These are phyloP conservation scores for Isurus oxyrinchus DNA, from an alignment of 2,113 vertebrate species.

Conservation along the genomic window DNA sequence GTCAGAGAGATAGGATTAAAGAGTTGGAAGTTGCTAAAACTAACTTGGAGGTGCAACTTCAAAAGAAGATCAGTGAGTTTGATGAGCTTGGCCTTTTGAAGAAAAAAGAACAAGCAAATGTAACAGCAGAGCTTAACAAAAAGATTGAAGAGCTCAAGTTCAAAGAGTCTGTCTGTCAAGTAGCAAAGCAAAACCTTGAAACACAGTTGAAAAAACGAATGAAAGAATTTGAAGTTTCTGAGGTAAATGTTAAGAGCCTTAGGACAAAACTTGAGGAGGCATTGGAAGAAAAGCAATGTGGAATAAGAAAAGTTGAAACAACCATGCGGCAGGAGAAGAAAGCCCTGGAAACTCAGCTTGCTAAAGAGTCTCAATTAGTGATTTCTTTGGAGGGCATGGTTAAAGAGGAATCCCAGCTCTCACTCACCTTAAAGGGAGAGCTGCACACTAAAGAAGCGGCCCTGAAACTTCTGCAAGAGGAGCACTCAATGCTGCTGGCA, in stretches of 20 bases:
- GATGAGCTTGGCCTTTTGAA: constrained; percentile 25
- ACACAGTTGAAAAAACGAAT: constrained; percentile 39
- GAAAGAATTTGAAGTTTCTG: constrained; percentile 37
- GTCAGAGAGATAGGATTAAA: constrained; percentile 25
- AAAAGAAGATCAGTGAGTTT: constrained; percentile 27
- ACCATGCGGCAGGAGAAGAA: constrained; percentile 12
- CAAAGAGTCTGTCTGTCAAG: constrained; percentile 21
- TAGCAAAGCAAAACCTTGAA: constrained; percentile 23
- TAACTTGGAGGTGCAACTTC: constrained; percentile 25
- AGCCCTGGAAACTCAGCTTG: constrained; percentile 41
- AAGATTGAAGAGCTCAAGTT: not conserved
- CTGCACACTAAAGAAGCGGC: constrained; percentile 37
- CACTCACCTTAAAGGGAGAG: constrained; percentile 41
- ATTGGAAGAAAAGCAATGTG: constrained; percentile 35
- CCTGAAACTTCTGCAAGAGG: constrained; percentile 39
- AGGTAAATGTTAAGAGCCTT: constrained; percentile 14
- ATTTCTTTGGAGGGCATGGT: constrained; percentile 28
- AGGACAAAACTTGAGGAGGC: constrained; percentile 35
- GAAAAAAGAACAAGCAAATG: constrained; percentile 20
- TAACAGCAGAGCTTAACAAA: constrained; percentile 35
- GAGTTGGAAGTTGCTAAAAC: constrained; percentile 31
- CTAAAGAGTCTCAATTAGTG: constrained; percentile 36
- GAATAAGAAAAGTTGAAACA: constrained; percentile 38
- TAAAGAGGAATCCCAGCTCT: constrained; percentile 28
- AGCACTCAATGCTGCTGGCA: constrained; percentile 6